Conservation (phyloP, 2,888 invertebrate genomes). For the Saturnia pavonia region DNA sequence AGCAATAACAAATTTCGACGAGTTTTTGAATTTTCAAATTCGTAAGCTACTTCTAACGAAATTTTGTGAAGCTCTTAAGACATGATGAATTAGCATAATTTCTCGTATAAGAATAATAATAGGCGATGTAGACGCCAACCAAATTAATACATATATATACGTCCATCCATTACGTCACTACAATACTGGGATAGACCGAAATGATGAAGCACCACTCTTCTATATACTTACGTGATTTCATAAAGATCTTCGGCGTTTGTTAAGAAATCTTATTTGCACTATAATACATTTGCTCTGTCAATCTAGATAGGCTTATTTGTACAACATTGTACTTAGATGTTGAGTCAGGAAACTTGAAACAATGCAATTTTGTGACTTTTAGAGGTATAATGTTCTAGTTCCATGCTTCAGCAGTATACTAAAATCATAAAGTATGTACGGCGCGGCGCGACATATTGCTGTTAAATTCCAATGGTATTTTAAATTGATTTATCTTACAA, state of each 20-base stretch:
- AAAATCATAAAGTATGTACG: not conserved
- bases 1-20: too few relatives aligned
- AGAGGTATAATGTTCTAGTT: not conserved
- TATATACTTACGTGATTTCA: not conserved
- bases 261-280: too few relatives aligned
- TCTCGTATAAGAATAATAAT: too few relatives aligned
- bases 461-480: not conserved
- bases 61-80: too few relatives aligned
- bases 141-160: too few relatives aligned
- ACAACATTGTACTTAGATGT: not conserved
- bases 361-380: constrained; percentile 44
- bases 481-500: not conserved
- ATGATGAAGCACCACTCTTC: not conserved
- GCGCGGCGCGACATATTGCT: not conserved
- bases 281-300: too few relatives aligned
- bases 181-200: not conserved
- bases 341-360: constrained; percentile 45
- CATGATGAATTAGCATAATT: too few relatives aligned
- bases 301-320: too few relatives aligned
- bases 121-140: too few relatives aligned
- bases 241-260: not conserved
- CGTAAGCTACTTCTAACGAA: too few relatives aligned
- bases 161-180: not conserved
- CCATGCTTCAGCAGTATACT: not conserved
- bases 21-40: too few relatives aligned